Evolutionary conservation across 2,888 invertebrate species (phyloP).

Genomic region (Lasioglossum figueresi): DNA sequence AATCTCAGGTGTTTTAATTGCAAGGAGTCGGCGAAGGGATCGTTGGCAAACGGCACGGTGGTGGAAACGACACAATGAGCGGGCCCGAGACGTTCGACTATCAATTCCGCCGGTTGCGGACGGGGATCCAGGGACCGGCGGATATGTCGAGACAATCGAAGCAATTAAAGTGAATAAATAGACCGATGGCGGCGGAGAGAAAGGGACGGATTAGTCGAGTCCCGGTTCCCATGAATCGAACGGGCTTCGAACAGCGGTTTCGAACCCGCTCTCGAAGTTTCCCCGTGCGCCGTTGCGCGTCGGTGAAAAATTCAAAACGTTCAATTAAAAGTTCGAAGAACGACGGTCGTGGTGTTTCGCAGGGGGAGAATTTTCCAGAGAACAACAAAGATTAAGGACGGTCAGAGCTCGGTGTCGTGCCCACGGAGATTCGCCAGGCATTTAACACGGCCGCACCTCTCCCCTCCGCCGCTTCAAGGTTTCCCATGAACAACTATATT

Average conservation of each 20-base stretch:
- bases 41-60: neutral
- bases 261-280: constrained; percentile 16
- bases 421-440: constrained; percentile 14
- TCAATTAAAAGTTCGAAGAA: constrained; percentile 66
- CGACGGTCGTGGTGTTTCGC: constrained; percentile 3
- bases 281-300: constrained; percentile 16
- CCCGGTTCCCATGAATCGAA: constrained; percentile 17
- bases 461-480: constrained; percentile 8
- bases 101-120: constrained; percentile 47
- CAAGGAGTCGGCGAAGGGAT: neutral
- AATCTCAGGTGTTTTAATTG: neutral
- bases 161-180: constrained; percentile 72
- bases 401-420: constrained; percentile 29
- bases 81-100: constrained; percentile 50
- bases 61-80: constrained; percentile 8
- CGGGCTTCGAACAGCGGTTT: constrained; percentile 14
- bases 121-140: constrained; percentile 30
- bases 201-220: constrained; percentile 54
- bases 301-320: constrained; percentile 63
- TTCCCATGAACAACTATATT: constrained; percentile 66
- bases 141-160: constrained; percentile 66
- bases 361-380: constrained; percentile 7
- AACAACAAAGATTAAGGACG: constrained; percentile 46
- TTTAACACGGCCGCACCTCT: neutral
- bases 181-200: constrained; percentile 30